Percentiles rank a stretch among this genome's conserved stretches.
Conservation (phyloP, 2,797 vertebrate genomes). For the Mycteria americana region DNA sequence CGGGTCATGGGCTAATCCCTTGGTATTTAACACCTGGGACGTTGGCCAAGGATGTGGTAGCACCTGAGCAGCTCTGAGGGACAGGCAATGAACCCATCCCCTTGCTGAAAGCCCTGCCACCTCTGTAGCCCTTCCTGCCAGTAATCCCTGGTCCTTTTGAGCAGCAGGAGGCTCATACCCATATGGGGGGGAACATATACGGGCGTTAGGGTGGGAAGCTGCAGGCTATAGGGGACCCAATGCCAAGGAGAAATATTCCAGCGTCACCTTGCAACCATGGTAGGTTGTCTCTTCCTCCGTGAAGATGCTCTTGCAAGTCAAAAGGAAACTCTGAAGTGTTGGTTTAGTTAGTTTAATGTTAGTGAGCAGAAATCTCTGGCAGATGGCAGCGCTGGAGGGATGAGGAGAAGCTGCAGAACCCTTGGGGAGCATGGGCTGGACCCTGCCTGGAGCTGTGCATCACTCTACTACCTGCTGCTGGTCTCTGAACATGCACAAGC, state of each 20-base stretch:
- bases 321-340: background rate
- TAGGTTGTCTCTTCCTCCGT: background rate
- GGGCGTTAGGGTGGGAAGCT: background rate
- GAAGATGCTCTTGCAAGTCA: background rate
- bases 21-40: background rate
- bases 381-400: background rate
- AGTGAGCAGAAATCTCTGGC: background rate
- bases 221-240: background rate
- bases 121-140: background rate
- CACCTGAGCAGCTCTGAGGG: background rate
- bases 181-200: accelerated
- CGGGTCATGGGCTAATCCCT: background rate
- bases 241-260: background rate
- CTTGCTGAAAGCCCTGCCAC: background rate
- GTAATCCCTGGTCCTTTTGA: background rate
- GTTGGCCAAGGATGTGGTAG: background rate
- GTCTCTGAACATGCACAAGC: background rate
- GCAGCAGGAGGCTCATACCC: background rate
- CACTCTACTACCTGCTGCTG: background rate
- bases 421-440: background rate
- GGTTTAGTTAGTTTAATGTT: background rate
- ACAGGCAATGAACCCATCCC: background rate
- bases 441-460: background rate
- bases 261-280: background rate
- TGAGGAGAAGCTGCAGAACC: background rate